phyloP scores from a whole-genome alignment of 2,113 vertebrate species.

The Struthidea cinerea region DNA sequence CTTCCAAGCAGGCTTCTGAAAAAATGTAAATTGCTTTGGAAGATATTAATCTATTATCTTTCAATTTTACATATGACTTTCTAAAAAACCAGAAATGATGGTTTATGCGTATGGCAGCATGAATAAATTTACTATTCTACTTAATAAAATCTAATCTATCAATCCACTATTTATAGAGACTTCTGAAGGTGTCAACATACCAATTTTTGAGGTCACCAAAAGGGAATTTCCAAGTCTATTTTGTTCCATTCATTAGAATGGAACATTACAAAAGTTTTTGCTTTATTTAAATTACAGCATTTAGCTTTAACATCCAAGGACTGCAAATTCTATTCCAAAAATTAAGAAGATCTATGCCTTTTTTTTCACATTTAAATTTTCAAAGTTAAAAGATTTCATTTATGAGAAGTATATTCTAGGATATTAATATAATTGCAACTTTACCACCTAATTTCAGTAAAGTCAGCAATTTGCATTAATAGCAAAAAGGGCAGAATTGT shows the following conservation, averaged over 20 bases:
- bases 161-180: background rate
- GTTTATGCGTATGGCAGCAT: background rate
- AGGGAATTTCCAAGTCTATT: background rate
- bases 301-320: background rate
- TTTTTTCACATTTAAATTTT: background rate
- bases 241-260: background rate
- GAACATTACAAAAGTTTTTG: background rate
- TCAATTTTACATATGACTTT: background rate
- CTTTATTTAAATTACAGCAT: background rate
- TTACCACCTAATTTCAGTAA: background rate
- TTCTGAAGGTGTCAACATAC: background rate
- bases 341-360: background rate
- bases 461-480: background rate
- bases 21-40: background rate
- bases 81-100: background rate
- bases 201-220: background rate
- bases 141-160: background rate
- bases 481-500: background rate
- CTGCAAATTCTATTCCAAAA: background rate
- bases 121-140: background rate
- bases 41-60: background rate
- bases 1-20: background rate
- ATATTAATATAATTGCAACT: background rate
- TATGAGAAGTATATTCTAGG: background rate
- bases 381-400: background rate